Evolutionary conservation across 2,888 invertebrate species (phyloP).

Genomic region (Megalurothrips usitatus): DNA sequence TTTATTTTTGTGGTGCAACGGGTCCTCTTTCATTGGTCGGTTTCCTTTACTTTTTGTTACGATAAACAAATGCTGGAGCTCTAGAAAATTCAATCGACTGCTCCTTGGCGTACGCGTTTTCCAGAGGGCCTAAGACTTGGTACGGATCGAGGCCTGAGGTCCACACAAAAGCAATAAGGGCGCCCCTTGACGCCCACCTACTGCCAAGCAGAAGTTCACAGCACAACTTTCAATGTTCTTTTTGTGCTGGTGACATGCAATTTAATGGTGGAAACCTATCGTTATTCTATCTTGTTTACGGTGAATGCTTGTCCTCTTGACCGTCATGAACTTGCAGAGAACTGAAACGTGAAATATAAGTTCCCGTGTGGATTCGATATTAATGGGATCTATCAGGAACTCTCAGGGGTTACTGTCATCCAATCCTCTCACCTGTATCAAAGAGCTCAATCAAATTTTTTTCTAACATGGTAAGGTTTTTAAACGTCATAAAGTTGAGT

Average conservation of each 20-base stretch:
- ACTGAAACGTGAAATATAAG: neutral
- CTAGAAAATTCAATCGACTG: neutral
- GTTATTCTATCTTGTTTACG: conserved; percentile 7
- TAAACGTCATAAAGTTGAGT: no score
- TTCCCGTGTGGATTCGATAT: no score
- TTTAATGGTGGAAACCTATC: neutral
- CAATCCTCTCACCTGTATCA: no score
- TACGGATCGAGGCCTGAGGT: neutral
- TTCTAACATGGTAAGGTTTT: no score
- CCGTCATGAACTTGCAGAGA: neutral
- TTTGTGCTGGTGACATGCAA: neutral
- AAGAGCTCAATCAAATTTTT: no score
- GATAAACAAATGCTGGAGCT: neutral
- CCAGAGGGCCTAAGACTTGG: conserved; percentile 12
- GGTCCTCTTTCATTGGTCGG: neutral
- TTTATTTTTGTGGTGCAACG: neutral
- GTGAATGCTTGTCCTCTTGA: neutral
- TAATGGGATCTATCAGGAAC: no score
- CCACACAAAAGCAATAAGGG: neutral
- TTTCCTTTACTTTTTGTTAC: neutral
- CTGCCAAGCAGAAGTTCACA: conserved; percentile 19
- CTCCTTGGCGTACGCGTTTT: neutral
- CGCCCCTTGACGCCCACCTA: neutral
- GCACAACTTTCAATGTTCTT: neutral
- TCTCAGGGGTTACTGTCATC: no score